Conservation (phyloP, 2,888 invertebrate genomes). For the Drosophila subsilvestris region DNA sequence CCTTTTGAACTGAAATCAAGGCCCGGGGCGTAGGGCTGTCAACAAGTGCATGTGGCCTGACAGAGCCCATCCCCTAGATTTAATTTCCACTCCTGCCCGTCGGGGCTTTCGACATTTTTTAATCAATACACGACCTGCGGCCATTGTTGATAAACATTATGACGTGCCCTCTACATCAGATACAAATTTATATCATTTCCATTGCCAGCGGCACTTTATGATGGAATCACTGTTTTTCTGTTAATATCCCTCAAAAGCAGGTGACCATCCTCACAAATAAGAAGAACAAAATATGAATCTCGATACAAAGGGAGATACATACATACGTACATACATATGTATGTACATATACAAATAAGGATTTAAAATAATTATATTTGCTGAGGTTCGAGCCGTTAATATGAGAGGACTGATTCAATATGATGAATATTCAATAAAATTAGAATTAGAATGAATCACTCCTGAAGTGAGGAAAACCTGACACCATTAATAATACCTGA, state of each 20-base stretch:
- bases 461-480: too few species aligned
- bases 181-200: constrained; percentile 62
- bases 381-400: too few species aligned
- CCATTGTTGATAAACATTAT: constrained; percentile 70
- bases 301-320: not conserved
- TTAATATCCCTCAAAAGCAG: constrained; percentile 8
- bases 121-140: constrained; percentile 70
- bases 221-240: constrained; percentile 20
- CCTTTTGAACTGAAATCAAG: constrained; percentile 63
- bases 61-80: not conserved
- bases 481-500: too few species aligned
- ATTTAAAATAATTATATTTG: too few species aligned
- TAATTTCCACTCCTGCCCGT: not conserved
- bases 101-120: constrained; percentile 56
- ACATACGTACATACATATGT: too few species aligned
- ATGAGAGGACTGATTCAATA: too few species aligned
- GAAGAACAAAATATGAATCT: constrained; percentile 3
- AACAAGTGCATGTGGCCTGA: constrained; percentile 58
- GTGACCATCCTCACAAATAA: too few species aligned
- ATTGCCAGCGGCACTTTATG: constrained; percentile 21
- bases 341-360: too few species aligned
- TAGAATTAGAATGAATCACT: too few species aligned
- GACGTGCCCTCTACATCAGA: constrained; percentile 41
- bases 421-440: too few species aligned
- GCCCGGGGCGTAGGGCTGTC: constrained; percentile 57